These are phyloP conservation scores for Mythimna vitellina DNA, from an alignment of 2,888 invertebrate species.

Conservation along the genomic window DNA sequence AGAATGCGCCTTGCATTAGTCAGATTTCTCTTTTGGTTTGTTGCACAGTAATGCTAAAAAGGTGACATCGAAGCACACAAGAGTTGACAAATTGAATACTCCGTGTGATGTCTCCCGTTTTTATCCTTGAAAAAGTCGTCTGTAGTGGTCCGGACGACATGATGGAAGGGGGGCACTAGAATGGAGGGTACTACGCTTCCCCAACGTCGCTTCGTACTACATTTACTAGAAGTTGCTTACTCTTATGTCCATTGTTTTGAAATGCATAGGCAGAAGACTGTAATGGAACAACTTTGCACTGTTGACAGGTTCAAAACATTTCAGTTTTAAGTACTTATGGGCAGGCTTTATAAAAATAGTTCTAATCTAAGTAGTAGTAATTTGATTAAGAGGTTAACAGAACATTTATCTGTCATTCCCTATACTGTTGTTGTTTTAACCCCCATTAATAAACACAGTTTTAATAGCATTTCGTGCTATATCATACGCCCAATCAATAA, in stretches of 20 bases:
- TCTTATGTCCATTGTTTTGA: slow-evolving; percentile 60
- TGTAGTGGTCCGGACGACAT: slow-evolving; percentile 62
- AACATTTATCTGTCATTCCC: background rate
- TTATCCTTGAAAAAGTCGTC: slow-evolving; percentile 66
- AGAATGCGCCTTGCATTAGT: slow-evolving; percentile 8
- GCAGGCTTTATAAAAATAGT: background rate
- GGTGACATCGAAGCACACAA: slow-evolving; percentile 32
- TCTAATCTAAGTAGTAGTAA: background rate
- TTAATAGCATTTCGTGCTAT: background rate
- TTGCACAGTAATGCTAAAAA: slow-evolving; percentile 24
- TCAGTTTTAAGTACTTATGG: background rate
- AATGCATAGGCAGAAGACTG: slow-evolving; percentile 45
- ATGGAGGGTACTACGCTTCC: slow-evolving; percentile 78
- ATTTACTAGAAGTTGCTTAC: slow-evolving; percentile 69
- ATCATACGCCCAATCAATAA: too few relatives aligned
- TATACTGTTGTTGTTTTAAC: background rate
- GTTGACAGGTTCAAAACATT: slow-evolving; percentile 8
- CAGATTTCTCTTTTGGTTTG: background rate
- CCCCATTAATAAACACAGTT: background rate
- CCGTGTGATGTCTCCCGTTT: slow-evolving; percentile 53
- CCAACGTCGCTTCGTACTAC: slow-evolving; percentile 70
- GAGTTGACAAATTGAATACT: slow-evolving; percentile 52
- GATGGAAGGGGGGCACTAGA: slow-evolving; percentile 72
- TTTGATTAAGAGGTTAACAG: slow-evolving; percentile 1
- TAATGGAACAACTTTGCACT: slow-evolving; percentile 35